These are phyloP conservation scores for Palythoa grandis DNA, from an alignment of 92 coral and sea anemone genomes.

Conservation along the genomic window DNA sequence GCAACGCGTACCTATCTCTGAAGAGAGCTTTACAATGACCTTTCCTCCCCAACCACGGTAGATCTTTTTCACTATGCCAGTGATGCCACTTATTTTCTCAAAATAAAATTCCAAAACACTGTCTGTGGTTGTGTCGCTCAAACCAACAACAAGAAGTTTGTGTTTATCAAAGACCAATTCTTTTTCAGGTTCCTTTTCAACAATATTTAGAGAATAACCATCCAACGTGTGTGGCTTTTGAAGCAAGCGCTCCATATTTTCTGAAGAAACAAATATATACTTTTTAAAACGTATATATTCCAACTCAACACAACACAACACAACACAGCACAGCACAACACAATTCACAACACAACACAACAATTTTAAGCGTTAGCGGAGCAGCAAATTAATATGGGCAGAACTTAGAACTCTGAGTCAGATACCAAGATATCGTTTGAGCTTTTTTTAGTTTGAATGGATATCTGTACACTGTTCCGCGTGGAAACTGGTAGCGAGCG, in stretches of 20 bases:
- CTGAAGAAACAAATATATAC: conserved; percentile 10
- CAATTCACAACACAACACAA: too few species aligned
- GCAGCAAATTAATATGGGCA: too few species aligned
- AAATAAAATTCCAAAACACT: conserved; percentile 26
- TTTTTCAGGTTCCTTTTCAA: conserved; percentile 44
- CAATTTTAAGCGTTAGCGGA: too few species aligned
- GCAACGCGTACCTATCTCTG: neutral
- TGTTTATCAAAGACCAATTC: conserved; percentile 23
- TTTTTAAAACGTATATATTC: too few species aligned
- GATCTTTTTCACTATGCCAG: neutral
- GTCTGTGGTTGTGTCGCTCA: conserved; percentile 16
- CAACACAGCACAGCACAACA: too few species aligned
- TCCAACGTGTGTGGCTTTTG: conserved; percentile 33
- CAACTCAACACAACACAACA: too few species aligned
- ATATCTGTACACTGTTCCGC: too few species aligned
- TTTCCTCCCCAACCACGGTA: conserved; percentile 23
- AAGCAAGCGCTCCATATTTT: conserved; percentile 22
- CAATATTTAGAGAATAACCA: conserved; percentile 17
- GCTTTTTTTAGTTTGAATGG: too few species aligned
- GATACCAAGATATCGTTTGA: too few species aligned
- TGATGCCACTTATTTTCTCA: conserved; percentile 19
- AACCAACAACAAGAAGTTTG: conserved; percentile 29
- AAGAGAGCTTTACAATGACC: neutral
- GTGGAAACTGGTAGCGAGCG: too few species aligned
- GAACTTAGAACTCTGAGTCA: too few species aligned